Evolutionary conservation across 2,113 vertebrate species (phyloP).

Genomic region (Triplophysa dalaica): DNA sequence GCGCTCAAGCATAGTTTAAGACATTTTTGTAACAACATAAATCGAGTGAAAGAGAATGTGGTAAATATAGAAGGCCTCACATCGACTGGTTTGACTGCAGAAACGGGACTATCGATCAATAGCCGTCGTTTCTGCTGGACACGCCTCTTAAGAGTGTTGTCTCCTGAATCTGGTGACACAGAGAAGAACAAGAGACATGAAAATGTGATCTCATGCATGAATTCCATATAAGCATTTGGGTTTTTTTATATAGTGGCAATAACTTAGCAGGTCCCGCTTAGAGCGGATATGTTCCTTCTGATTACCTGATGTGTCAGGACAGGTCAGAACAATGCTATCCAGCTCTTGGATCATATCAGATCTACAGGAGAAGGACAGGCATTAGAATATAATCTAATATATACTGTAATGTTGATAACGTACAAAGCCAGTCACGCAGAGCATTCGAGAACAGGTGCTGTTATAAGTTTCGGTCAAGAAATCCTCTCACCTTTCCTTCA

Average conservation of each 20-base stretch:
- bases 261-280: too few relatives aligned
- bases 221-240: too few relatives aligned
- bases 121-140: constrained; percentile 65
- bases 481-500: constrained; percentile 82
- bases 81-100: constrained; percentile 58
- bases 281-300: not conserved
- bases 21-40: too few relatives aligned
- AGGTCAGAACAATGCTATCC: constrained; percentile 82
- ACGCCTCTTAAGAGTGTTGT: constrained; percentile 64
- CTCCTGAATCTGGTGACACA: constrained; percentile 52
- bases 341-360: constrained; percentile 84
- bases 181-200: not conserved
- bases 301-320: constrained; percentile 81
- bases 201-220: not conserved
- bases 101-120: constrained; percentile 49
- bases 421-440: not conserved
- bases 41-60: not conserved
- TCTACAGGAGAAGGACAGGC: constrained; percentile 68
- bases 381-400: not conserved
- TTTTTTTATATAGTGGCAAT: too few relatives aligned
- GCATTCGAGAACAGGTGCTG: not conserved
- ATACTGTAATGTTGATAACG: not conserved
- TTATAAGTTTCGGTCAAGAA: not conserved
- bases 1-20: not conserved
- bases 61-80: constrained; percentile 53